Conservation (phyloP, 2,797 vertebrate genomes). For the Cyprinodon diabolis region DNA sequence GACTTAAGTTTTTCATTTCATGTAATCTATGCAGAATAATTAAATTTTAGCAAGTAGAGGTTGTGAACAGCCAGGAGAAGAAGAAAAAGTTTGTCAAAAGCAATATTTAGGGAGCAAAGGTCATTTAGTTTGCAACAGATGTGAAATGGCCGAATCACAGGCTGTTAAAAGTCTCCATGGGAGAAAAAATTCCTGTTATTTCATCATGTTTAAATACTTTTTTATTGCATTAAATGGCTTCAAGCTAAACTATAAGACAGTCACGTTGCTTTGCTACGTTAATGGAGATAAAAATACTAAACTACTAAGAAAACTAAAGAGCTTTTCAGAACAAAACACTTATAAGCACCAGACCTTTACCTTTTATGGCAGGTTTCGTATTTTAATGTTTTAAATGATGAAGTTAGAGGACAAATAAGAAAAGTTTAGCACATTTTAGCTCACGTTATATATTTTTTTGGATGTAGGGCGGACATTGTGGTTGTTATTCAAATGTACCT, state of each 20-base stretch:
- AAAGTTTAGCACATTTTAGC: neutral
- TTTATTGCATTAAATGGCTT: constrained; percentile 20
- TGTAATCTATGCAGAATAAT: neutral
- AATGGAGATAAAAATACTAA: neutral
- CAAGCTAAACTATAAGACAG: constrained; percentile 17
- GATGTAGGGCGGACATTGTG: neutral
- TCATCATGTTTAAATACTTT: neutral
- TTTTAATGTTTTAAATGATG: neutral
- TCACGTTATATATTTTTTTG: neutral
- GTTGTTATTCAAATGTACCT: neutral
- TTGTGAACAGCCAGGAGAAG: constrained; percentile 22
- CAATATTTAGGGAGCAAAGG: constrained; percentile 45
- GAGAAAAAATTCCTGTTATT: constrained; percentile 27
- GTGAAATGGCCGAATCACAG: constrained; percentile 63
- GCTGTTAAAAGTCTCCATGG: constrained; percentile 33
- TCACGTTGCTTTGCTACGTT: constrained; percentile 14
- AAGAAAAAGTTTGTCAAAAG: constrained; percentile 18
- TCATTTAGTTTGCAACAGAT: constrained; percentile 51
- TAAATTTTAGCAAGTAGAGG: neutral
- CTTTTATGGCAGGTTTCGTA: constrained; percentile 1
- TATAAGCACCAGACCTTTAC: neutral
- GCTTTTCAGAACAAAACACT: constrained; percentile 2
- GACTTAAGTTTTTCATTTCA: neutral
- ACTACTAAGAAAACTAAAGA: neutral
- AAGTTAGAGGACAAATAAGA: neutral